phyloP scores from a whole-genome alignment of 92 coral and sea anemone genomes.

The Parazoanthus atlanticus region DNA sequence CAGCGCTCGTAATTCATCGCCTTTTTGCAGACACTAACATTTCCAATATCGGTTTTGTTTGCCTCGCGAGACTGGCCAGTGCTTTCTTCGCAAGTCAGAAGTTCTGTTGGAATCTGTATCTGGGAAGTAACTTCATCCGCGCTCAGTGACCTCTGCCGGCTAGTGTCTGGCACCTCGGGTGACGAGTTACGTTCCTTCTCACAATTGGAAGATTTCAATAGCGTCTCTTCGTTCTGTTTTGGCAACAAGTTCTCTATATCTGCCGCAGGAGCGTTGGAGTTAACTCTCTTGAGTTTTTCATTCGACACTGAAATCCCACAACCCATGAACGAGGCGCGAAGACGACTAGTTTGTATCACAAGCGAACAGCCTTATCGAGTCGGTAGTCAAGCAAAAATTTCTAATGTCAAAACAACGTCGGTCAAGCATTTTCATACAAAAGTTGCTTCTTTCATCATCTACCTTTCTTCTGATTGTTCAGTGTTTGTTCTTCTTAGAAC shows the following conservation, averaged over 20 bases:
- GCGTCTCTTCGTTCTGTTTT: neutral
- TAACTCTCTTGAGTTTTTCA: too few species aligned
- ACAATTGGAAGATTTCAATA: neutral
- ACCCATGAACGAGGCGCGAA: slow-evolving; percentile 1
- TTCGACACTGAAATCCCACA: slow-evolving; percentile 13
- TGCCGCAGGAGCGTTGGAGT: neutral
- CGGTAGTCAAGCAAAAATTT: neutral
- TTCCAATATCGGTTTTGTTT: neutral
- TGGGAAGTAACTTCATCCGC: slow-evolving; percentile 7
- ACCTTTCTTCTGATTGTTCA: neutral
- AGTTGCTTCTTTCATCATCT: neutral
- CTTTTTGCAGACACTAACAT: neutral
- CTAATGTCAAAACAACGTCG: neutral
- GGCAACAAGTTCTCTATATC: neutral
- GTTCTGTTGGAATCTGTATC: neutral
- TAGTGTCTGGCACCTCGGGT: neutral
- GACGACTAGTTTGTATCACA: neutral
- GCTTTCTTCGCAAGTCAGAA: neutral
- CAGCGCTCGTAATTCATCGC: slow-evolving; percentile 31
- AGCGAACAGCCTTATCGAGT: neutral
- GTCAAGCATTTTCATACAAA: neutral
- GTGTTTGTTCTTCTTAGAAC: neutral
- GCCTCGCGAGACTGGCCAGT: neutral
- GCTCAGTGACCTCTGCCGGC: neutral
- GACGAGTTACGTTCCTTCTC: neutral